Evolutionary conservation across 92 coral and sea anemone genomes (phyloP), one percentile per base, ranked within the genome.

Genomic region (Epizoanthus fatuus): DNA sequence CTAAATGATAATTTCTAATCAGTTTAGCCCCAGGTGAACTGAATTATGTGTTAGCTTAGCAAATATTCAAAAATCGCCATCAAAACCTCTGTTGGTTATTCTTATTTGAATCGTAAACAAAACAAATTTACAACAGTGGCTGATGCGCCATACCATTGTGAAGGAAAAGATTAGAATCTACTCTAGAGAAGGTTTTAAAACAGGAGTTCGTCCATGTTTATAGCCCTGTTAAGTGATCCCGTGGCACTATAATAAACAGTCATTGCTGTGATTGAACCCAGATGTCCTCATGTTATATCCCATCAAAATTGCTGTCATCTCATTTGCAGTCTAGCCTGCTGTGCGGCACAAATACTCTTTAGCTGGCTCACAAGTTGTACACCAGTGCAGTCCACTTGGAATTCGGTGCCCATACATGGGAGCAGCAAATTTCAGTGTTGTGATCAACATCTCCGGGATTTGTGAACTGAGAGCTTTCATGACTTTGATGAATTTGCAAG

Each of bases 271-370:
- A 59, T 60, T n/a, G 17, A 77, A 59, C 25, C 42, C 69, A 77
- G 70, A 77, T 59, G 63, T 44, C 59, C 32, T 17, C 47, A 19
- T 2, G 44, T 60, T 40, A 60, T 39, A 40, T 44, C 70, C 69
- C 57, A 60, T 77, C 70, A 77, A 20, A n/a, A 38, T 22, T 42
- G 38, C 82, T 77, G 81, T 57, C 60, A 75, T 14, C 81, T 17
- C 5, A 56, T 57, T 57, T 75, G 37, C 12, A 20, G 16, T 53
- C 9, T 62, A 7, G 45, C 70, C 69, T 42, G 82, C 82, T 77
- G 82, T 40, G 82, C 57, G 4, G 7, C 1, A 56, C 44, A 77
- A 25, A n/a, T 3, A n/a, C 9, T 7, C 19, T 58, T 58, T 53
- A 38, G 32, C 62, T 38, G 32, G 55, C 25, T 35, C 53, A 40